Evolutionary conservation across 2,888 invertebrate genomes (phyloP).

Genomic region (Drosophila mercatorum): DNA sequence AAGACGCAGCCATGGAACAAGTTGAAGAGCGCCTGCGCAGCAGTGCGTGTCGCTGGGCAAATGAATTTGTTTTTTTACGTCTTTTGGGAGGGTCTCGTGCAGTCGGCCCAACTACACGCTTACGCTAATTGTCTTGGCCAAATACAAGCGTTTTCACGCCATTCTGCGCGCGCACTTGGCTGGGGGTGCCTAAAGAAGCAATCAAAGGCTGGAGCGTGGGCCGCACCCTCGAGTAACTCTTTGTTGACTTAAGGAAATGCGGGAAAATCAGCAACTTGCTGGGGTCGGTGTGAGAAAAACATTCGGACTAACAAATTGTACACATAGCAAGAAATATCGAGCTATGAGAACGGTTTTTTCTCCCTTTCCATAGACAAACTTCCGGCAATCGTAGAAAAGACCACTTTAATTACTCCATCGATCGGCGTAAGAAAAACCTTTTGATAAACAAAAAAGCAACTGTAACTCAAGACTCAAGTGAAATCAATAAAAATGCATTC

Average conservation of each 20-base stretch:
- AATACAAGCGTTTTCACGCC: slow-evolving; percentile 80
- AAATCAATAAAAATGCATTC: slow-evolving; percentile 54
- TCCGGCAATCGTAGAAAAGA: slow-evolving; percentile 61
- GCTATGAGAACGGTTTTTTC: slow-evolving; percentile 55
- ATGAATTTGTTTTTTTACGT: slow-evolving; percentile 32
- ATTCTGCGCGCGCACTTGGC: slow-evolving; percentile 62
- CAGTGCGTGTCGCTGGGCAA: slow-evolving; percentile 33
- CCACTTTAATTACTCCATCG: background rate
- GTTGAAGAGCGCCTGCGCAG: slow-evolving; percentile 17
- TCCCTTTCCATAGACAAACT: slow-evolving; percentile 45
- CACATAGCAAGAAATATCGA: slow-evolving; percentile 41
- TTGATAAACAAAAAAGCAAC: slow-evolving; percentile 6
- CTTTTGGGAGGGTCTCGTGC: slow-evolving; percentile 4
- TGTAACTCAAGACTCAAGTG: slow-evolving; percentile 36
- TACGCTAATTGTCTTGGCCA: slow-evolving; percentile 72
- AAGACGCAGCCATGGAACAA: slow-evolving; percentile 15
- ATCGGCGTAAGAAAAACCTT: background rate
- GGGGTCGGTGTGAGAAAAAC: slow-evolving; percentile 73
- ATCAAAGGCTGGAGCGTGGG: slow-evolving; percentile 67
- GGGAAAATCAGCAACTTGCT: slow-evolving; percentile 64
- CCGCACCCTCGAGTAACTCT: slow-evolving; percentile 62
- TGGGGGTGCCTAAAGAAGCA: slow-evolving; percentile 61
- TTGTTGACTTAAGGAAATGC: slow-evolving; percentile 78
- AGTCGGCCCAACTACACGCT: slow-evolving; percentile 20
- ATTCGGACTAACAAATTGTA: slow-evolving; percentile 61